Base-by-base conservation (phyloP, 2,113 vertebrate genomes). In the Carassius carassius region DNA sequence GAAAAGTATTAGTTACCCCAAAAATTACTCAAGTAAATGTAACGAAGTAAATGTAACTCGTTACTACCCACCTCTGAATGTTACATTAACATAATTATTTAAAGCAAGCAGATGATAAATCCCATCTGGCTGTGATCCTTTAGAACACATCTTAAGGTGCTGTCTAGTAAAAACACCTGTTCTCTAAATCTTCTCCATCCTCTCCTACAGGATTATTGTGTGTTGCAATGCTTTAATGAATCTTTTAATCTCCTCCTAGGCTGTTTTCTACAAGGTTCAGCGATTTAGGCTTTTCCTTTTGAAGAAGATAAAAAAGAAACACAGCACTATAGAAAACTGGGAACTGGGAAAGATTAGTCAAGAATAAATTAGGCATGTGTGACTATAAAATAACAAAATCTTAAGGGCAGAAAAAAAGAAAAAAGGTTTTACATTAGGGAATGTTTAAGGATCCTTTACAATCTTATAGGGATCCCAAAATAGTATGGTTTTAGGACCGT, bases 171-270 rank as follows among this genome's bases (percentile, higher is more conserved):
- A 54, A 54, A 54, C 51, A 90, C 85, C 89, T 77, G 72, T 85
- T 41, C 58, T 86, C 58, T 67, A 81, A 67, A 81, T 16, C 62
- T 78, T 78, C 85, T 94, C 95, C 87, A 84, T 94, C 95, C 79
- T 81, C 88, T 88, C 82, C 79, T 76, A 62, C 82, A 88, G 83
- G 85, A 86, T 88, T 86, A 89, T 82, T 91, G 89, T 93, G 78
- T 91, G 87, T 90, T 92, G 78, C 86, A 90, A 87, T 94, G 92
- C 89, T 90, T 93, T 94, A 94, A 94, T 92, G 86, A 82, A 91
- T 92, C 90, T 94, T 88, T 92, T 90, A 93, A 93, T 93, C 91
- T 94, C 90, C 92, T 91, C 92, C 91, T 94, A 94, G 93, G 93
- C 84, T 90, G 91, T 87, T 86, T 78, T 92, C 91, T 92, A 62